These are phyloP conservation scores for Auanema sp. DNA, from an alignment of 2,888 invertebrate species.

Conservation along the genomic window DNA sequence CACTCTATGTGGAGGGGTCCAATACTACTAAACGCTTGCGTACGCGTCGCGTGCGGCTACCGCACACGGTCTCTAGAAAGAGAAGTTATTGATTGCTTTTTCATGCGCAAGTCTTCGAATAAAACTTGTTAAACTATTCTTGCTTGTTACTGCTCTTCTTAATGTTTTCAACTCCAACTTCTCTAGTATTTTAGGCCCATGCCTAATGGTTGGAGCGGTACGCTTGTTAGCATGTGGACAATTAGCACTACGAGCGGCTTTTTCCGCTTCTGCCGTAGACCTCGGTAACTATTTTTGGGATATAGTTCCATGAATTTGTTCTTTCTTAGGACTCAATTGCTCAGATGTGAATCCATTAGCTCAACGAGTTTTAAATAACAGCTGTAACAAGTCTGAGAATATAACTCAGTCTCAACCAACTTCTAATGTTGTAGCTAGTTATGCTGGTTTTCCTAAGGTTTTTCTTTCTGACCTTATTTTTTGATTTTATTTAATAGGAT, in stretches of 20 bases:
- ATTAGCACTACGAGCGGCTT: constrained; percentile 47
- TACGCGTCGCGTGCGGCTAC: too few relatives aligned
- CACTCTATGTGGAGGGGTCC: too few relatives aligned
- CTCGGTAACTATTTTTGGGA: constrained; percentile 25
- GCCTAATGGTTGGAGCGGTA: constrained; percentile 41
- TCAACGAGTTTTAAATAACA: too few relatives aligned
- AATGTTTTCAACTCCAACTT: not conserved
- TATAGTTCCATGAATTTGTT: not conserved
- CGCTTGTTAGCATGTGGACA: constrained; percentile 47
- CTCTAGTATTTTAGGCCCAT: constrained; percentile 10
- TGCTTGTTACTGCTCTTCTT: too few relatives aligned
- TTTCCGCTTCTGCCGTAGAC: constrained; percentile 42
- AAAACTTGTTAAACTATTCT: too few relatives aligned
- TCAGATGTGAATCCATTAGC: too few relatives aligned
- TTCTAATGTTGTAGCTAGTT: constrained; percentile 48
- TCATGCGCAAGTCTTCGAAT: too few relatives aligned
- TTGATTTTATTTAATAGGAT: constrained; percentile 15
- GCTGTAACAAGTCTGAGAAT: constrained; percentile 16
- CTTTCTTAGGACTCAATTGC: not conserved
- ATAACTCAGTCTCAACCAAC: constrained; percentile 14
- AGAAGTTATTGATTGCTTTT: too few relatives aligned
- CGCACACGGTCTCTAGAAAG: too few relatives aligned
- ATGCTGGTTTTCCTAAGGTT: constrained; percentile 61
- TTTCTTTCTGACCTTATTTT: constrained; percentile 5
- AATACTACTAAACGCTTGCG: too few relatives aligned